Evolutionary conservation across 2,888 invertebrate species (phyloP).

Genomic region (Sinhomidia bicolor): DNA sequence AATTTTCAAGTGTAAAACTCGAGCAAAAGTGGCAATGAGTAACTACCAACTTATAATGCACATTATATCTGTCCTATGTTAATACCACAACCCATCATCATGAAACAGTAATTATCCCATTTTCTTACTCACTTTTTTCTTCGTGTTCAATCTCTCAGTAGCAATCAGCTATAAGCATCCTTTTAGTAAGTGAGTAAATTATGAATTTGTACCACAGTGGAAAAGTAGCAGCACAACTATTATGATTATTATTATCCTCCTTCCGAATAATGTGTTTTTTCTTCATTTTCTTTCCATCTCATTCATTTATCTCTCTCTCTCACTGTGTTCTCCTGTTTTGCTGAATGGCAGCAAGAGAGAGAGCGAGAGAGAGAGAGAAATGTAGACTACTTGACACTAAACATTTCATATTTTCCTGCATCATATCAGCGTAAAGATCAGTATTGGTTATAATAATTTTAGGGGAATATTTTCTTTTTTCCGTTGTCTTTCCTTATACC

Average conservation of each 20-base stretch:
- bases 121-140: neutral
- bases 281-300: neutral
- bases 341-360: constrained; percentile 5
- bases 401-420: neutral
- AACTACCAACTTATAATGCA: neutral
- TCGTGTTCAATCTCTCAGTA: constrained; percentile 28
- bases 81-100: constrained; percentile 6
- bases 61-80: neutral
- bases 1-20: neutral
- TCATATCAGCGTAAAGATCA: neutral
- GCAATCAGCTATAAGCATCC: constrained; percentile 40
- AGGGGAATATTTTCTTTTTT: neutral
- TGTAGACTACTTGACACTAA: too few relatives aligned
- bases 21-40: constrained; percentile 21
- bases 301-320: neutral
- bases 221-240: constrained; percentile 14
- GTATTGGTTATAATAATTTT: neutral
- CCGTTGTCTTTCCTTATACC: neutral
- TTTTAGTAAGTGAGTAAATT: constrained; percentile 55
- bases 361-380: neutral
- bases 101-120: constrained; percentile 56
- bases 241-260: constrained; percentile 37
- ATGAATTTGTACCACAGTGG: neutral
- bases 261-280: constrained; percentile 52
- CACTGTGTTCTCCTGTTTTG: neutral